Evolutionary conservation across 1,140 invertebrate genomes (phyloP), one percentile per base, ranked within the genome.

Genomic region (Olivierus martensii): DNA sequence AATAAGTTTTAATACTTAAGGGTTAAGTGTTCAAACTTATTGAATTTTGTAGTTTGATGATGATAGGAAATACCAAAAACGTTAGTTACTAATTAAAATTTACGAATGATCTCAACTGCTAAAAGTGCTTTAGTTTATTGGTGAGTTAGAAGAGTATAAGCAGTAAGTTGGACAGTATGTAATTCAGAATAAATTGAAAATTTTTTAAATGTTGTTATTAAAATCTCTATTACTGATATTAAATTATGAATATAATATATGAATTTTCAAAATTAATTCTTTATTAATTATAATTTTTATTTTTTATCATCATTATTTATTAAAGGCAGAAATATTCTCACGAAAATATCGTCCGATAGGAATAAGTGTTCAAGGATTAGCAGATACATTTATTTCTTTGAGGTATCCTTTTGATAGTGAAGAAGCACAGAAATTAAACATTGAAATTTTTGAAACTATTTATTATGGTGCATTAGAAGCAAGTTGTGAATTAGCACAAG

Each of bases 381-480:
- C 95, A 11, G 95, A 99, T 75, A 80, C 92, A 15, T 95, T 99
- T 68, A 83, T 97, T 51, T 68, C 97, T 19, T 88, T 98, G 90
- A 75, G 88, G 43, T 83, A 79, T 70, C 88, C 94, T 35, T 99
- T 94, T 68, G 75, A 76, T 36, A 73, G 73, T 64, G 74, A 81
- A 47, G 78, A 90, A 65, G 92, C 94, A 0, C 74, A 80, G 52
- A 72, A 83, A 59, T 69, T 99, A 3, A 99, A 99, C 70, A 83
- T 83, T 59, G 81, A 96, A 67, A 95, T 99, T 55, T 99, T 98
- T 72, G 95, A 99, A 73, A 97, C 93, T 0, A 81, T 99, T 52
- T 99, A 99, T 69, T 97, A 86, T 70, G 89, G 82, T n/a, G 90
- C 94, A 3, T 69, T 99, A 56, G 91, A 98, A 70, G 85, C 90